A percentile compares a stretch with the other conserved stretches of the same genome.
Evolutionary conservation across 2,797 vertebrate genomes (phyloP).

Genomic region (Rallus crepitans): DNA sequence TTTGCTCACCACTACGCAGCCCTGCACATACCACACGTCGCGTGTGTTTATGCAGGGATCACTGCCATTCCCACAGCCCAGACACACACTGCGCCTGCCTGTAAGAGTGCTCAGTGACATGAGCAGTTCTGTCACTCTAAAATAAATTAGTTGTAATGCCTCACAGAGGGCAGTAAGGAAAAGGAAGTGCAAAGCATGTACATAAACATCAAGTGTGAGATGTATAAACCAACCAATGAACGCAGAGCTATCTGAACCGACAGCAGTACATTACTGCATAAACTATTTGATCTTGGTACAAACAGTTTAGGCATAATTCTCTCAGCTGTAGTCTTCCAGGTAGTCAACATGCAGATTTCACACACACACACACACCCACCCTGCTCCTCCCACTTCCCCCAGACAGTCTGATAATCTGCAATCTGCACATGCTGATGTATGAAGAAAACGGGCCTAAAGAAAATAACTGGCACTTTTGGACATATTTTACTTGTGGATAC

Average conservation of each 20-base stretch:
- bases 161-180: not conserved
- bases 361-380: too few species aligned
- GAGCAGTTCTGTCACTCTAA: not conserved
- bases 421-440: not conserved
- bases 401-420: not conserved
- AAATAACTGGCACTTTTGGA: not conserved
- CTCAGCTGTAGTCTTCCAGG: not conserved
- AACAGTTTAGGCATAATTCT: not conserved
- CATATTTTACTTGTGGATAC: not conserved
- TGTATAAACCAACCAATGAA: not conserved
- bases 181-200: not conserved
- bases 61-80: not conserved
- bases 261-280: not conserved
- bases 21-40: constrained; percentile 35
- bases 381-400: too few species aligned
- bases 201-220: not conserved
- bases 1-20: constrained; percentile 10
- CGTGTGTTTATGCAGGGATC: constrained; percentile 1
- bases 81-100: not conserved
- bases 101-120: not conserved
- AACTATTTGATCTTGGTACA: not conserved
- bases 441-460: not conserved
- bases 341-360: not conserved
- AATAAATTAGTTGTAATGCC: not conserved
- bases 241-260: not conserved